phyloP scores from a whole-genome alignment of 2,113 vertebrate genomes.

The Grammomys dolichurus region DNA sequence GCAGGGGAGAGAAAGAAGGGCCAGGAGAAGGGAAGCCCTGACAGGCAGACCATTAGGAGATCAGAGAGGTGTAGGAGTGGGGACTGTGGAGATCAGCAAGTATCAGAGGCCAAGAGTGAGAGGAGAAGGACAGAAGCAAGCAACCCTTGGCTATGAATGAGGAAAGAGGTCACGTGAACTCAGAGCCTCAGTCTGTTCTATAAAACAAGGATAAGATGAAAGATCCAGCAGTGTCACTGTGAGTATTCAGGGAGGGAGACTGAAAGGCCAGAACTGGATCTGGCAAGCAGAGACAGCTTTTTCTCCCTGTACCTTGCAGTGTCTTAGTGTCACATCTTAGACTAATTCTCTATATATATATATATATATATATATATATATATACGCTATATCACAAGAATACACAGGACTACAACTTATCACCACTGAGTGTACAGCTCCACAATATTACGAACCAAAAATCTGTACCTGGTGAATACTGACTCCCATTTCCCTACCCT shows the following conservation, averaged over 20 bases:
- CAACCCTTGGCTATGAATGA: not conserved
- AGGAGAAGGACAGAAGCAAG: not conserved
- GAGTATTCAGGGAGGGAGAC: not conserved
- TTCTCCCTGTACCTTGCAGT: not conserved
- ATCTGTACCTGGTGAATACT: not conserved
- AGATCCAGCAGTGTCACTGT: not conserved
- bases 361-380: not conserved
- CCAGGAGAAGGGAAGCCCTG: not conserved
- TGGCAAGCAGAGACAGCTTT: not conserved
- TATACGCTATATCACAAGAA: not conserved
- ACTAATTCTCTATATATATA: too few species aligned
- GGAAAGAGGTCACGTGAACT: constrained; percentile 50
- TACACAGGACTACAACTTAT: not conserved
- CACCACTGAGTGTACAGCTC: not conserved
- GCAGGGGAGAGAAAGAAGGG: not conserved
- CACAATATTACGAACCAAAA: not conserved
- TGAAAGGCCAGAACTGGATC: not conserved
- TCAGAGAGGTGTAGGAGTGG: not conserved
- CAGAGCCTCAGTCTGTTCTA: not conserved
- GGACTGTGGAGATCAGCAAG: not conserved
- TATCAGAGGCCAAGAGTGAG: not conserved
- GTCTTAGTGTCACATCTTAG: not conserved
- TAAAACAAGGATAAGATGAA: constrained; percentile 23
- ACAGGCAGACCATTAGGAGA: not conserved
- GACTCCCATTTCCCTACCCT: not conserved